Evolutionary conservation across 2,113 vertebrate genomes (phyloP).

Genomic region (Eurystomus gularis): DNA sequence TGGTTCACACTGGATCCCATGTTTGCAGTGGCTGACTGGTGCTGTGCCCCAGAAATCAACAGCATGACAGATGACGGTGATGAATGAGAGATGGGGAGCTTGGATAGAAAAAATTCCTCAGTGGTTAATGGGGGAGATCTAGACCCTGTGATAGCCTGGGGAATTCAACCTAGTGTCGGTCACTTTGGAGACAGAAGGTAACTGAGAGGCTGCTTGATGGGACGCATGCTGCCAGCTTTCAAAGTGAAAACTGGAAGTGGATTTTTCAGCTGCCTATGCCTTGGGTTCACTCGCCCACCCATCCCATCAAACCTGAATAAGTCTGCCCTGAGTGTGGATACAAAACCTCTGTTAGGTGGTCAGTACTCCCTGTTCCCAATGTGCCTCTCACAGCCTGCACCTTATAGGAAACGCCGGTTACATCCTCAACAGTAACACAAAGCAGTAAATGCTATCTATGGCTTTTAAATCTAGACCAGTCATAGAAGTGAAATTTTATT

Average conservation of each 20-base stretch:
- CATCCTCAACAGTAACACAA: neutral
- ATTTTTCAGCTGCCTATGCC: neutral
- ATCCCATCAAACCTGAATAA: neutral
- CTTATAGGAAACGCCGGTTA: neutral
- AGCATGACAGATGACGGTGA: accelerated
- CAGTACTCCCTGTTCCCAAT: neutral
- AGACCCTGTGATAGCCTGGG: neutral
- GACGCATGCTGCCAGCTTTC: neutral
- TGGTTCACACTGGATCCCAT: accelerated
- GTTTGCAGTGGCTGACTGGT: neutral
- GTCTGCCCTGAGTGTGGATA: neutral
- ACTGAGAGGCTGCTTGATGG: neutral
- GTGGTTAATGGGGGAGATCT: neutral
- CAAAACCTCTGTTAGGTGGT: neutral
- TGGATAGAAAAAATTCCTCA: neutral
- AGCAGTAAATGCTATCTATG: neutral
- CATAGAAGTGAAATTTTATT: neutral
- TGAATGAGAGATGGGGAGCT: neutral
- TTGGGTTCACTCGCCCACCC: neutral
- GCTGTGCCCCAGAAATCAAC: neutral
- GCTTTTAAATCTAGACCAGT: neutral
- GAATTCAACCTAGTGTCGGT: neutral
- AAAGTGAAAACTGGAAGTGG: neutral
- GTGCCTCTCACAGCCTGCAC: neutral
- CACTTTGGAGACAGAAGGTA: neutral